Base-by-base conservation (phyloP, 2,888 invertebrate genomes). In the Troglohyphantes excavatus region DNA sequence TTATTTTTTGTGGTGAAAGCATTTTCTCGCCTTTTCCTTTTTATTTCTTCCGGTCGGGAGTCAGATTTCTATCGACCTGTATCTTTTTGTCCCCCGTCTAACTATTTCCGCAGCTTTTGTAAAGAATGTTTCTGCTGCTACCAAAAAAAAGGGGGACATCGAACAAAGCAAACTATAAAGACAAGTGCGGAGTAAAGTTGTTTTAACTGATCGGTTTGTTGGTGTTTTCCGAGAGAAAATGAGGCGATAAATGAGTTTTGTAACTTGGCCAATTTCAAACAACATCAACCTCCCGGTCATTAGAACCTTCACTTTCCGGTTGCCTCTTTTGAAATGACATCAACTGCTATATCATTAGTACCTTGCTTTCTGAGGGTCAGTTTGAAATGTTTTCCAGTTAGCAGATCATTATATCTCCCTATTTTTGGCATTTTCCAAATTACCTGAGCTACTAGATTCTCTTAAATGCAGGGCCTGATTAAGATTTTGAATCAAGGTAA, bases 61-160 rank as follows among this genome's bases (percentile, higher is more conserved):
- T 46, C n/a, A 78, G 78, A 78, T 65, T 78, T 65, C 43, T 63
- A 78, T 78, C 78, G 65, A 78, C 43, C 78, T 19, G 17, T 43
- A n/a, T 76, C 29, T 59, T 27, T 53, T 61, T 61, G 29, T 76
- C 29, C 11, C 6, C 39, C 27, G 21, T 17, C 46, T 17, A 2
- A n/a, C 46, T 26, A 72, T 72, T 46, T 72, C 27, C 17, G 43
- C 72, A 27, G 13, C 17, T 26, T 7, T 46, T 17, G 26, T n/a
- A n/a, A 29, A 68, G 17, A 23, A 39, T 65, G 21, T 39, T 76
- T 61, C 53, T 33, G n/a, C 29, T 33, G 68, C 33, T 13, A 11
- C 11, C 9, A 53, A 19, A n/a, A 5, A 11, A 75, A 61, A 61
- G 29, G 9, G n/a, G 33, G 19, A 72, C 7, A 29, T 0, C 2